Evolutionary conservation across 2,797 vertebrate genomes (phyloP), one percentile per base, ranked within the genome.

Genomic region (Triplophysa bombifrons): DNA sequence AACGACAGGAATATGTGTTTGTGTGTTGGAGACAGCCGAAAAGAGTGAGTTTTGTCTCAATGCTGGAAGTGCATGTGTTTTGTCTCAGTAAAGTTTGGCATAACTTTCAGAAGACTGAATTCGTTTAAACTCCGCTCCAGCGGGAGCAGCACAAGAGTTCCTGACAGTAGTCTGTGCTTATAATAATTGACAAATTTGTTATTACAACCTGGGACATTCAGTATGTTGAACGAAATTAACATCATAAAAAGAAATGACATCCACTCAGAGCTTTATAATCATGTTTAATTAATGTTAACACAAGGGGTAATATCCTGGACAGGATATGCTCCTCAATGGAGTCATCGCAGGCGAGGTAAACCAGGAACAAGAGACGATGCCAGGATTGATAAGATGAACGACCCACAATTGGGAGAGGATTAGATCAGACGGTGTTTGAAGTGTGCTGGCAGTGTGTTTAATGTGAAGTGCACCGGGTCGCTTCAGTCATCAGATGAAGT

Each of bases 201-300:
- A 87, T 87, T 86, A 85, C 82, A 78, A 85, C 74, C 81, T 66
- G 84, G 73, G 86, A 86, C 83, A 63, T 80, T 78, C 87, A 83
- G 79, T 86, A 84, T 87, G 79, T 85, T 84, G 74, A 82, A 85
- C 82, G 78, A 88, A 90, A 92, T 91, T 60, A 87, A 89, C 89
- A 86, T 30, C 84, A 87, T 82, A 73, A 58, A 82, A 88, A 86
- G 83, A 88, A 85, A 86, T 85, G 86, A 79, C 79, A 17, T 74
- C 84, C 34, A 66, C 83, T 86, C 44, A 6, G 78, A 85, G 85
- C 76, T 44, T 76, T 68, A 88, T 79, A 85, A 84, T 74, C 80
- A 56, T 86, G 82, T 89, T 89, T 84, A 89, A 90, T 92, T 89
- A 87, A 82, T 90, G 88, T 89, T 89, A 88, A 91, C 89, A 92